A percentile compares a stretch with the other conserved stretches of the same genome.
phyloP scores from a whole-genome alignment of 2,113 vertebrate species.

The Oncorhynchus gorbuscha region DNA sequence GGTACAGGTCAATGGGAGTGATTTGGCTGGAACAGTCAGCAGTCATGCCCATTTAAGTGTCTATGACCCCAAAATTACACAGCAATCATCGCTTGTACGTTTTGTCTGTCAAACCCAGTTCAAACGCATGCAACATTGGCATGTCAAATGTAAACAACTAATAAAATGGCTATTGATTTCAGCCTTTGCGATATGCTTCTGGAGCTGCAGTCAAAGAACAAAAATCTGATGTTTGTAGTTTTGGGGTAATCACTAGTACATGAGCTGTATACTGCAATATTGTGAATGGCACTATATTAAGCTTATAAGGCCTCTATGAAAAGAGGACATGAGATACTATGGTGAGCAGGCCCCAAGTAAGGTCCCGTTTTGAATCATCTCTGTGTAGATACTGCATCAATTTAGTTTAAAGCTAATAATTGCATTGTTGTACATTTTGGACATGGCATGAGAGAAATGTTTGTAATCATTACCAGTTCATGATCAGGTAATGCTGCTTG shows the following conservation, averaged over 20 bases:
- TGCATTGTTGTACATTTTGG: not conserved
- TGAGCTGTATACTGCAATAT: constrained; percentile 24
- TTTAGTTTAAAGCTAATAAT: not conserved
- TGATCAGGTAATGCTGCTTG: not conserved
- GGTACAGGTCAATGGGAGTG: constrained; percentile 14
- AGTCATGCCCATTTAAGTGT: constrained; percentile 30
- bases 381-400: not conserved
- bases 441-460: constrained; percentile 1
- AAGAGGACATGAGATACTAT: not conserved
- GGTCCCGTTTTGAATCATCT: not conserved
- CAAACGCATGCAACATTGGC: too few relatives aligned
- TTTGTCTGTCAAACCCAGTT: not conserved
- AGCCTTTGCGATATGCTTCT: too few relatives aligned
- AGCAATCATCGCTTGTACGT: not conserved
- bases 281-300: constrained; percentile 15
- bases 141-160: too few relatives aligned
- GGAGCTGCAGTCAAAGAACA: too few relatives aligned
- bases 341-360: not conserved
- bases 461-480: not conserved
- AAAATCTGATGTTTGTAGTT: constrained; percentile 43
- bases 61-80: not conserved
- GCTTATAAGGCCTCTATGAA: constrained; percentile 30
- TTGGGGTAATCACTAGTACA: constrained; percentile 8
- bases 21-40: constrained; percentile 20
- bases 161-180: too few relatives aligned